Base-by-base conservation (phyloP, 2,797 vertebrate genomes). In the Aplochiton taeniatus region DNA sequence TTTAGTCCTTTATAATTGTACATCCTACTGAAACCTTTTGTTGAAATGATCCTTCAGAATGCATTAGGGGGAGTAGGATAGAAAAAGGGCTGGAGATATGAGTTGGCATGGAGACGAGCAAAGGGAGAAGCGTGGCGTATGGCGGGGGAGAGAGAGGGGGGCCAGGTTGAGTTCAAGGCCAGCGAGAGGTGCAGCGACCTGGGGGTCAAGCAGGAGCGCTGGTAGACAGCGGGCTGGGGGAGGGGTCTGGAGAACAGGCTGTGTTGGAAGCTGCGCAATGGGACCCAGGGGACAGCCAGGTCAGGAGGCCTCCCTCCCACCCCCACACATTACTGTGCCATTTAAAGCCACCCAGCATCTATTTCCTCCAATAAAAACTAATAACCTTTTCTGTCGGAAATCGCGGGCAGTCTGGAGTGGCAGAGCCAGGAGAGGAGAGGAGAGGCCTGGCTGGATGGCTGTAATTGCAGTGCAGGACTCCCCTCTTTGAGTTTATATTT, bases 361-460 rank as follows among this genome's bases (percentile, higher is more conserved):
- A 92, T 93, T 93, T 93, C 92, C 92, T 91, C 91, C 93, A 93
- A 92, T 93, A 93, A 93, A 92, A 91, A 89, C 90, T 89, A 92
- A 93, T 93, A 92, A 93, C 91, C 91, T 92, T 92, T 90, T 90
- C 90, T 92, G 92, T 92, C 83, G 85, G 85, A 92, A 92, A 93
- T 92, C 90, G 90, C 82, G 76, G 86, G 86, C 79, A 88, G 88
- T 88, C 89, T 87, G 76, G 80, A 92, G 88, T 89, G 86, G 83
- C 82, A 76, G 85, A 65, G 62, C 72, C 63, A 63, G n/a, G n/a
- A n/a, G 63, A 65, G 66, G 50, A 58, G 59, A 81, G 77, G 85
- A 86, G 78, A 80, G 87, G 87, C 87, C 84, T 77, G 77, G 78
- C 87, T 85, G 88, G 81, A 88, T 89, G 84, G 87, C 84, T 90